Base-by-base conservation (phyloP, 2,888 invertebrate species). In the Mythimna ferrago region DNA sequence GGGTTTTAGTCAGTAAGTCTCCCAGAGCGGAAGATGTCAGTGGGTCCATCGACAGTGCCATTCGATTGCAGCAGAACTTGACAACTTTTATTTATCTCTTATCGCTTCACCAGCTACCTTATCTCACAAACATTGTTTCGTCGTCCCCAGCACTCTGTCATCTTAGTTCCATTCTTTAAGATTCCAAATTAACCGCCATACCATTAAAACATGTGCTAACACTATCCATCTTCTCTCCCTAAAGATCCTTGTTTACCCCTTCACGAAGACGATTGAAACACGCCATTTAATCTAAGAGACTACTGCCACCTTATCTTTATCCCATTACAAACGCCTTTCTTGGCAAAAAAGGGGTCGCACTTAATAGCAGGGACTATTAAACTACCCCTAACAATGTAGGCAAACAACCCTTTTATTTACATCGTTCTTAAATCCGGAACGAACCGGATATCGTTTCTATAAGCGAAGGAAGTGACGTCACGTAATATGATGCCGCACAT, bases 391-490 rank as follows among this genome's bases (percentile, higher is more conserved):
- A 85, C 78, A 85, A 86, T 78, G 66, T 68, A 76, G 70, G 76
- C 73, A 84, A 86, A 83, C 84, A 90, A 89, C 88, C 90, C 87
- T 90, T 90, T 90, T 91, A 88, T 88, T 89, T 88, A 87, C 77
- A 86, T 86, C 81, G 73, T 63, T 78, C 84, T 73, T 77, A 83
- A 86, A 86, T 86, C 88, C 90, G 85, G 87, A 88, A 87, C 83
- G 70, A 86, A 88, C 88, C 88, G 89, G 91, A 91, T 90, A 91
- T 90, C 79, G 89, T 87, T 89, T 89, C 85, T 87, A 89, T 89
- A 88, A 80, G 71, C 78, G 76, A 76, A 84, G 90, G 86, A 89
- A 78, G 71, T 86, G 87, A 89, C 87, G 86, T 86, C 84, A 88
- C 70, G 88, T 85, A 87, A 89, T 78, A 80, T 86, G 87, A 90